A percentile compares a stretch with the other conserved stretches of the same genome.
Evolutionary conservation across 2,888 invertebrate genomes (phyloP).

Genomic region (Petrolisthes manimaculis): DNA sequence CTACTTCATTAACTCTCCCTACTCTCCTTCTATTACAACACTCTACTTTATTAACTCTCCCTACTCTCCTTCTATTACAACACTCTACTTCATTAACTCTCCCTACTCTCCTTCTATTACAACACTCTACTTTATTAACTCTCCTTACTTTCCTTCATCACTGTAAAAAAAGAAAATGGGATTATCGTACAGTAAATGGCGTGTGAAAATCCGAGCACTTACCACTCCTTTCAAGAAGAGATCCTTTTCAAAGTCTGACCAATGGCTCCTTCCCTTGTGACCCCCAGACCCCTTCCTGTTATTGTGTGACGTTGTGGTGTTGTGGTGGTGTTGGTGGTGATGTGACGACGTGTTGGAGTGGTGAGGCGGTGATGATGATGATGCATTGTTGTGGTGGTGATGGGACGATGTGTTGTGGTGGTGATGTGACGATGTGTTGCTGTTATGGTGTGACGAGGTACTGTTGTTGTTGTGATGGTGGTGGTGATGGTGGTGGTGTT

Average conservation of each 20-base stretch:
- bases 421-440: not conserved
- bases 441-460: not conserved
- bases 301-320: not conserved
- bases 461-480: not conserved
- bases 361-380: not conserved
- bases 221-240: conserved; percentile 76
- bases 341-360: not conserved
- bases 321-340: not conserved
- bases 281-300: conserved; percentile 11
- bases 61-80: no score
- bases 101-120: no score
- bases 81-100: no score
- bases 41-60: no score
- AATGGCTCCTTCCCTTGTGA: conserved; percentile 66
- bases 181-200: not conserved
- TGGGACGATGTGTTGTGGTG: not conserved
- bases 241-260: conserved; percentile 74
- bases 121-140: no score
- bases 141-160: no score
- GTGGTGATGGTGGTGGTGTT: not conserved
- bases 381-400: not conserved
- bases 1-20: no score
- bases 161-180: no score
- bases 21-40: no score
- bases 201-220: conserved; percentile 60